Conservation (phyloP, 2,113 vertebrate genomes). For the Colinus virginianus region DNA sequence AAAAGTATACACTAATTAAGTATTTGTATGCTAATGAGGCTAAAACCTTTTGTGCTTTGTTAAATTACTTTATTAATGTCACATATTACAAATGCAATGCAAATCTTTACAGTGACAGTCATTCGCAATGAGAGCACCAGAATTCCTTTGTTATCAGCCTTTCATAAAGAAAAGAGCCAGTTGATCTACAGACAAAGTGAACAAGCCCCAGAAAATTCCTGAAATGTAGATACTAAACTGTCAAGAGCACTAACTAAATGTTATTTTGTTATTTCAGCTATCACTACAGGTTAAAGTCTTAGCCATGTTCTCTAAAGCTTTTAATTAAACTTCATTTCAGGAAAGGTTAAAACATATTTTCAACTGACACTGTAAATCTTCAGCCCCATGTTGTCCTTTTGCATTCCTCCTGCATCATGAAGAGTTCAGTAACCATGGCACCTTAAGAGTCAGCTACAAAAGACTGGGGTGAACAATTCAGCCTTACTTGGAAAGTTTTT, state of each 20-base stretch:
- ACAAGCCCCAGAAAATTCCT: background rate
- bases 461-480: background rate
- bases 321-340: background rate
- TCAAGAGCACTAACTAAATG: background rate
- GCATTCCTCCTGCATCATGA: background rate
- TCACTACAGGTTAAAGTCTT: background rate
- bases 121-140: background rate
- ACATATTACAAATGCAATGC: background rate
- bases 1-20: background rate
- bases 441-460: background rate
- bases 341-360: background rate
- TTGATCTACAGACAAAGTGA: background rate
- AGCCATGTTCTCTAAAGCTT: background rate
- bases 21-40: background rate
- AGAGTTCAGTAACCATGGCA: background rate
- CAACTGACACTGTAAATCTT: background rate
- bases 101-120: background rate
- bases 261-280: background rate
- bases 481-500: background rate
- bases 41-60: background rate
- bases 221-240: background rate
- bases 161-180: background rate
- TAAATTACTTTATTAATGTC: background rate
- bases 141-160: background rate
- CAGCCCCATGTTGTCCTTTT: background rate